Percentiles rank a stretch among this genome's conserved stretches.
These are phyloP conservation scores for Diarsia brunnea DNA, from an alignment of 2,888 invertebrate genomes.

Conservation along the genomic window DNA sequence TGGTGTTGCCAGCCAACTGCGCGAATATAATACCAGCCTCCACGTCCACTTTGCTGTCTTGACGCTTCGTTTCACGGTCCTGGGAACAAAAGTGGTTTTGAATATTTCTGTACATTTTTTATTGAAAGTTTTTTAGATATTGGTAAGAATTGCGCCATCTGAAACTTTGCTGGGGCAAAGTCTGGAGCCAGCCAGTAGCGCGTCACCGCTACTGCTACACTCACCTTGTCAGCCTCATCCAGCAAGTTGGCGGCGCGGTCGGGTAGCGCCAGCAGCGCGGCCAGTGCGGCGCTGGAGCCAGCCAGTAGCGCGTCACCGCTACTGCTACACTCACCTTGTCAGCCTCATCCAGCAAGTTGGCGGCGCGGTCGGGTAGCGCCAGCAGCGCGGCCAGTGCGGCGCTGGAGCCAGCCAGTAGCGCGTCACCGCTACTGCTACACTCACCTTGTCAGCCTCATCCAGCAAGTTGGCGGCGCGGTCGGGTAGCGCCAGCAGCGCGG, in stretches of 20 bases:
- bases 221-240: constrained; percentile 63
- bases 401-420: constrained; percentile 92
- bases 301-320: constrained; percentile 90
- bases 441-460: constrained; percentile 62
- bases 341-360: constrained; percentile 58
- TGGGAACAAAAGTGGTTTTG: constrained; percentile 26
- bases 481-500: constrained; percentile 93
- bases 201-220: constrained; percentile 86
- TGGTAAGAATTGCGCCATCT: not conserved
- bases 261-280: constrained; percentile 93
- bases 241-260: constrained; percentile 89
- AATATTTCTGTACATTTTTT: not conserved
- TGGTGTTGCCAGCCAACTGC: constrained; percentile 78
- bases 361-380: constrained; percentile 93
- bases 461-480: constrained; percentile 89
- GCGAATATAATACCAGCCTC: constrained; percentile 86
- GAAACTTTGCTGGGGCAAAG: too few relatives aligned
- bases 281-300: constrained; percentile 91
- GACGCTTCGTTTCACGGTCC: constrained; percentile 70
- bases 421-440: constrained; percentile 86
- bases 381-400: constrained; percentile 91
- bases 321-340: constrained; percentile 55
- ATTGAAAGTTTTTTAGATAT: not conserved
- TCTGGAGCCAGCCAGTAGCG: too few relatives aligned
- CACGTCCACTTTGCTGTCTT: constrained; percentile 75